Percentiles rank a stretch among this genome's conserved stretches.
These are phyloP conservation scores for Empidonax alnorum DNA, from an alignment of 2,113 vertebrate genomes.

Conservation along the genomic window DNA sequence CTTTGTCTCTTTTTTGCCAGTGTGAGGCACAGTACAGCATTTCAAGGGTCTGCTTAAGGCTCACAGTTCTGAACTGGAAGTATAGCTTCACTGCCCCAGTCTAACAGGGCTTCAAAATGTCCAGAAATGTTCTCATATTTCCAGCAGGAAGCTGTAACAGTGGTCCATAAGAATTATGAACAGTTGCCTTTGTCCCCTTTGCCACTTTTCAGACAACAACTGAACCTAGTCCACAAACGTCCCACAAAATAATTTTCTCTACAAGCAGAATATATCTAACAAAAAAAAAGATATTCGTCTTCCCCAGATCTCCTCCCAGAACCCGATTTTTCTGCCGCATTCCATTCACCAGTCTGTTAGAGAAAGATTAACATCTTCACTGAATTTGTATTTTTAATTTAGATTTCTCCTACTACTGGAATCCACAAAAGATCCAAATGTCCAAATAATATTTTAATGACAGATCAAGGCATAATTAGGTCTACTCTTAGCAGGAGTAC, in stretches of 20 bases:
- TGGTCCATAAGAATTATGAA: background rate
- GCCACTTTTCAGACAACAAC: background rate
- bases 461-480: conserved; percentile 54
- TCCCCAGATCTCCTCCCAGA: background rate
- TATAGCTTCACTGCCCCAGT: background rate
- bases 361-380: background rate
- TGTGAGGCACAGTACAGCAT: background rate
- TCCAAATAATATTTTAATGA: conserved; percentile 56
- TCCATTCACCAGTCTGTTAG: background rate
- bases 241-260: conserved; percentile 19
- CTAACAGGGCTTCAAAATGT: background rate
- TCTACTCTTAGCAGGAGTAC: conserved; percentile 45
- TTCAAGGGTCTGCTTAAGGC: background rate
- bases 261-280: conserved; percentile 16
- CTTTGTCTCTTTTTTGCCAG: background rate
- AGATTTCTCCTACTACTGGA: conserved; percentile 1
- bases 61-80: background rate
- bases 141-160: background rate
- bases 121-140: background rate
- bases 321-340: background rate
- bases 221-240: background rate
- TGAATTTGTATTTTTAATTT: conserved; percentile 28
- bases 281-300: background rate
- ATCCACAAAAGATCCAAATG: conserved; percentile 7
- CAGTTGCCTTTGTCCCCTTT: background rate